Percentiles rank a stretch among this genome's conserved stretches.
Conservation (phyloP, 2,797 vertebrate genomes). For the Discoglossus pictus region DNA sequence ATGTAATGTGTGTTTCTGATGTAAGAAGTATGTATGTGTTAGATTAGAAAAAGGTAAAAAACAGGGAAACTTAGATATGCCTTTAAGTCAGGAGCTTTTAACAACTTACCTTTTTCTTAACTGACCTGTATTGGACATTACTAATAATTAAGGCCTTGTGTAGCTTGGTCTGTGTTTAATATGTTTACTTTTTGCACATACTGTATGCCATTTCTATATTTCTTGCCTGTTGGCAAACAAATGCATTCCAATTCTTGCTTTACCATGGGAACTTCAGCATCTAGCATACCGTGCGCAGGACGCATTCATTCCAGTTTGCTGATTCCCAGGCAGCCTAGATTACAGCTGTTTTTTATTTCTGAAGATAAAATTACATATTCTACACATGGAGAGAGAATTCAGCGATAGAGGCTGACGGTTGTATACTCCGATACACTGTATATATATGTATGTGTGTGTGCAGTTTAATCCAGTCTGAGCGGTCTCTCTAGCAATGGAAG, state of each 20-base stretch:
- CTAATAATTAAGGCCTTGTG: too few species aligned
- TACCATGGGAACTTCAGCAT: constrained; percentile 26
- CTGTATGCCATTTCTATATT: constrained; percentile 13
- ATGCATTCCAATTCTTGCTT: constrained; percentile 16
- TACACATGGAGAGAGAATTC: constrained; percentile 1
- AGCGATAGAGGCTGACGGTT: background rate
- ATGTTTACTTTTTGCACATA: too few species aligned
- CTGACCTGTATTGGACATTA: too few species aligned
- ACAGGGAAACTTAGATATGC: too few species aligned
- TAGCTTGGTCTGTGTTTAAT: too few species aligned
- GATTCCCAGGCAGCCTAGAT: constrained; percentile 34
- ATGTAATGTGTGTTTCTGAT: too few species aligned
- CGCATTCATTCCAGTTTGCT: constrained; percentile 15
- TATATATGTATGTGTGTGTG: background rate
- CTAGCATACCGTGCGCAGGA: background rate
- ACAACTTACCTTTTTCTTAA: background rate
- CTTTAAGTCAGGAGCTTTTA: too few species aligned
- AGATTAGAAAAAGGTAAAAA: too few species aligned
- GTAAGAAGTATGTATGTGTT: too few species aligned
- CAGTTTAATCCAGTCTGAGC: background rate
- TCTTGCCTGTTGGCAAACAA: constrained; percentile 1
- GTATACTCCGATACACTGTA: background rate
- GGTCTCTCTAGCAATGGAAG: too few species aligned
- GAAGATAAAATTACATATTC: constrained; percentile 26
- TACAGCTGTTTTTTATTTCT: constrained; percentile 42